These are phyloP conservation scores for Sisor rabdophorus DNA, from an alignment of 2,113 vertebrate species.

Conservation along the genomic window DNA sequence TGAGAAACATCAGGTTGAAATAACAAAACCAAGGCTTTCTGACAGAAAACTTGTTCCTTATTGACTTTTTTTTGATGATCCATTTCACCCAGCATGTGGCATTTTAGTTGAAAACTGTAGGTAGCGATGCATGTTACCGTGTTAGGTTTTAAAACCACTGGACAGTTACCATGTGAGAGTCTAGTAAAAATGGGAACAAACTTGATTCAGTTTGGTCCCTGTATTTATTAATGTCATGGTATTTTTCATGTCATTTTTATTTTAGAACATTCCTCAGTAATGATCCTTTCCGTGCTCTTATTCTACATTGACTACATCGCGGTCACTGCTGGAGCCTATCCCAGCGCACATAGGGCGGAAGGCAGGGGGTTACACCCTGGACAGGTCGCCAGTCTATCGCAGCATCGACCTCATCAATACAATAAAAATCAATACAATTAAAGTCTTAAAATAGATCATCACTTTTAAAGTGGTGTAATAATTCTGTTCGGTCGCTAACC, in stretches of 20 bases:
- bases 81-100: background rate
- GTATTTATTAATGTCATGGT: no score
- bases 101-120: background rate
- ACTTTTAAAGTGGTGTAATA: background rate
- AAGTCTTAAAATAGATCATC: background rate
- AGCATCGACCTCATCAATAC: background rate
- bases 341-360: no score
- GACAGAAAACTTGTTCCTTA: background rate
- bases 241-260: no score
- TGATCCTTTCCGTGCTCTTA: background rate
- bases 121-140: background rate
- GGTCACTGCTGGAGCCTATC: no score
- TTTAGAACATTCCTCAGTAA: background rate
- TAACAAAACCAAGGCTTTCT: background rate
- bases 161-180: background rate
- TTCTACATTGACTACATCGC: no score
- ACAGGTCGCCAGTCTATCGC: no score
- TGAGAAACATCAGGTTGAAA: background rate
- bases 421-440: background rate
- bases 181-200: no score
- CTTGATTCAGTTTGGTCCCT: no score
- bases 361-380: no score
- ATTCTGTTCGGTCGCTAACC: constrained; percentile 52
- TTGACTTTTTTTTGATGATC: background rate
- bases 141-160: background rate